Conservation (phyloP, 2,888 invertebrate genomes). For the Caenorhabditis plicata region DNA sequence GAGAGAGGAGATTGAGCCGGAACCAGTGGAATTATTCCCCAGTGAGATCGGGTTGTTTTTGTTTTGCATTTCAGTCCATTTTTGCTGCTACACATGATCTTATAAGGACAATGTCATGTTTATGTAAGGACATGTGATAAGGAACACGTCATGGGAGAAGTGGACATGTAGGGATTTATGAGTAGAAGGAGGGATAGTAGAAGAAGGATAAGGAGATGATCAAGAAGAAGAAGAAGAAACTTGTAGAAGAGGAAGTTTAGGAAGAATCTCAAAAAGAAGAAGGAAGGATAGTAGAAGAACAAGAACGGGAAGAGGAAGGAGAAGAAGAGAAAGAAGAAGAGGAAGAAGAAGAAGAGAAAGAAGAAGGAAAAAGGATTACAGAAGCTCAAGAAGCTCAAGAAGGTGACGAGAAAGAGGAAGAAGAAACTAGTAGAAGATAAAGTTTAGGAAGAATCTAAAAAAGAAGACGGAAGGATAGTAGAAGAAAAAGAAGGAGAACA, state of each 20-base stretch:
- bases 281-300: neutral
- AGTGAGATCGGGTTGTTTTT: too few species aligned
- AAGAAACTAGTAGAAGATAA: neutral
- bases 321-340: neutral
- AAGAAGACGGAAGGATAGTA: neutral
- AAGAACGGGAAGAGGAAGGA: neutral
- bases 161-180: too few species aligned
- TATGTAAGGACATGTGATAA: too few species aligned
- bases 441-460: neutral
- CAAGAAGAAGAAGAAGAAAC: too few species aligned
- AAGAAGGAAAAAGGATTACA: constrained; percentile 2
- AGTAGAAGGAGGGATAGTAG: too few species aligned
- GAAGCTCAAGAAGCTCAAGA: neutral
- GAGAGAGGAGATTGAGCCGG: too few species aligned
- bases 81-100: too few species aligned
- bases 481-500: neutral
- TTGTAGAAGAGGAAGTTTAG: neutral
- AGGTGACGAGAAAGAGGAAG: neutral
- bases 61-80: too few species aligned
- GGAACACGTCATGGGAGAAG: too few species aligned
- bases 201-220: constrained; percentile 1
- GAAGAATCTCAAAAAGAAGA: neutral
- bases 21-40: too few species aligned
- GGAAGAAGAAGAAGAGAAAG: neutral
- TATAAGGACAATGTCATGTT: too few species aligned